Conservation (phyloP, 2,113 vertebrate species). For the Turdus rufiventris region DNA sequence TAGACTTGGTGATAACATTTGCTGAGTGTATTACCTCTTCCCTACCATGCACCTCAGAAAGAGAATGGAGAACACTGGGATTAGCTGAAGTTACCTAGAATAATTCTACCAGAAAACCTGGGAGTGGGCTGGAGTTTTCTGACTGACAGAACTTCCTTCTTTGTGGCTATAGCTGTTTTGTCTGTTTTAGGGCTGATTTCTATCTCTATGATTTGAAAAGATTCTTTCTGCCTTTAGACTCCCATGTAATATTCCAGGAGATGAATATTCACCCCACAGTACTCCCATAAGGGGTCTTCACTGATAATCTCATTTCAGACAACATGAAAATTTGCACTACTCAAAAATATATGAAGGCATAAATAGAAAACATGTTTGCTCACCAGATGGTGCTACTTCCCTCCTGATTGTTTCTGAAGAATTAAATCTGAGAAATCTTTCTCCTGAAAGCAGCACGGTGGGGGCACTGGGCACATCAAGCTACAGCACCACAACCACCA, state of each 20-base stretch:
- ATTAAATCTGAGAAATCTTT: not conserved
- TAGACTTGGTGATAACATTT: not conserved
- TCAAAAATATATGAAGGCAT: not conserved
- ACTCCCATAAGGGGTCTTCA: not conserved
- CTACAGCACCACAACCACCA: not conserved
- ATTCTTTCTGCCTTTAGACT: not conserved
- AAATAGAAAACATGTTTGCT: not conserved
- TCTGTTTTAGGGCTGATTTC: not conserved
- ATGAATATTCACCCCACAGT: not conserved
- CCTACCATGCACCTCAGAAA: not conserved
- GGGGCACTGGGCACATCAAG: not conserved
- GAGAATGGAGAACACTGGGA: not conserved
- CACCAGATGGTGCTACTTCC: constrained; percentile 60
- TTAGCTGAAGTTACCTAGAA: not conserved
- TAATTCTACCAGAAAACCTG: not conserved
- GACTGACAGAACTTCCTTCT: not conserved
- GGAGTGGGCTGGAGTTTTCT: not conserved
- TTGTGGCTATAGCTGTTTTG: not conserved
- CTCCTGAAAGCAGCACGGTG: not conserved
- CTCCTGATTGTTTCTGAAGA: not conserved
- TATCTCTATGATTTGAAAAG: not conserved
- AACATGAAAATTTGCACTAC: not conserved
- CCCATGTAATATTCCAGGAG: not conserved
- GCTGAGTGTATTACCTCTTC: not conserved
- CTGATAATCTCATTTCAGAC: not conserved